Conservation (phyloP, 2,888 invertebrate genomes). For the Dicyrtoma fusca region DNA sequence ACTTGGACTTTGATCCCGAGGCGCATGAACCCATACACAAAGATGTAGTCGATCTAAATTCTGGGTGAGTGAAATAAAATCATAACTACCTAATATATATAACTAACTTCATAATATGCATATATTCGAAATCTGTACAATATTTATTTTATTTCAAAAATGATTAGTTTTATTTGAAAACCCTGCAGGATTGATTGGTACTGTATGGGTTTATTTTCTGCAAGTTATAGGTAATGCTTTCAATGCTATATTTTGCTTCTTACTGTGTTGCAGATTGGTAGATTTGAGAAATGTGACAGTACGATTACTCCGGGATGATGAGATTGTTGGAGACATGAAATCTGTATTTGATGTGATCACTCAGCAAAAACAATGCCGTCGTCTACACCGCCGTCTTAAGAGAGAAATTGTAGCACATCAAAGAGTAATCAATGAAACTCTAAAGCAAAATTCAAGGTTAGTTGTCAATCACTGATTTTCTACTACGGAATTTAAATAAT, state of each 20-base stretch:
- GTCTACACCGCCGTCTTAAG: constrained; percentile 59
- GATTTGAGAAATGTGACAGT: constrained; percentile 64
- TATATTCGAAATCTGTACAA: not conserved
- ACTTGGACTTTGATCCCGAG: constrained; percentile 35
- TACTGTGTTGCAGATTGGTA: constrained; percentile 42
- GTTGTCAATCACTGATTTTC: not conserved
- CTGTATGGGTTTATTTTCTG: no score
- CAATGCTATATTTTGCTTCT: no score
- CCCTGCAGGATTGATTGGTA: no score
- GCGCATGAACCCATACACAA: constrained; percentile 25
- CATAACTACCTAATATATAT: not conserved
- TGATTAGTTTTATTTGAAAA: not conserved
- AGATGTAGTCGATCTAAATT: constrained; percentile 48
- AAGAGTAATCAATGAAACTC: not conserved
- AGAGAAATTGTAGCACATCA: constrained; percentile 7
- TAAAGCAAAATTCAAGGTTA: constrained; percentile 11
- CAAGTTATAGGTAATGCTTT: no score
- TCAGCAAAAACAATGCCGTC: constrained; percentile 65
- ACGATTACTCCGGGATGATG: constrained; percentile 63
- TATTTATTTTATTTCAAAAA: not conserved
- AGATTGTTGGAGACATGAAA: constrained; percentile 63
- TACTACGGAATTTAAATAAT: not conserved
- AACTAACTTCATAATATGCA: not conserved
- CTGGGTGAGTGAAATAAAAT: constrained; percentile 36
- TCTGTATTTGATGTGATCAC: constrained; percentile 67